phyloP scores from a whole-genome alignment of 2,888 invertebrate genomes.

The Pecten maximus region DNA sequence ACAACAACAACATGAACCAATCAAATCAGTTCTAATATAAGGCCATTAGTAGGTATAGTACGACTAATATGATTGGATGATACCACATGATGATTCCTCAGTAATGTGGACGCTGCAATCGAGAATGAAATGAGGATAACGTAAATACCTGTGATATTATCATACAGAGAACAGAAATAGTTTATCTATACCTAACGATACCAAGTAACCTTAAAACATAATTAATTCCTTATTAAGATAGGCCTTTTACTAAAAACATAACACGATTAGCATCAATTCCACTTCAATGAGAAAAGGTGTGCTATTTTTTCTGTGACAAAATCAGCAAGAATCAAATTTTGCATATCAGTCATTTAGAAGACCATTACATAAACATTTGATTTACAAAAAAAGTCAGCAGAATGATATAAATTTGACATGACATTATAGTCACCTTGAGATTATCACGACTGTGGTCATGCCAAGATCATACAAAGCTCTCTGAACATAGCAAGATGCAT shows the following conservation, averaged over 20 bases:
- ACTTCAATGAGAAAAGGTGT: too few relatives aligned
- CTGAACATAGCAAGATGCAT: neutral
- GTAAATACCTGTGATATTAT: neutral
- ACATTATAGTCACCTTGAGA: neutral
- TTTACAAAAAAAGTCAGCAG: too few relatives aligned
- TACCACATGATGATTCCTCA: constrained; percentile 55
- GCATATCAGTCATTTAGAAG: too few relatives aligned
- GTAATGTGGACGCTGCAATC: constrained; percentile 61
- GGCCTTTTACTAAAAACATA: too few relatives aligned
- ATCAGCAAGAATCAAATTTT: too few relatives aligned
- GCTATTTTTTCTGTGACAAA: too few relatives aligned
- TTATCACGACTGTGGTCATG: neutral
- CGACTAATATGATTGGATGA: neutral
- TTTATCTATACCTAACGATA: too few relatives aligned
- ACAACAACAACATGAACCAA: constrained; percentile 2
- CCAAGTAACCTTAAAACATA: too few relatives aligned
- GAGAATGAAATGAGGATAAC: constrained; percentile 39
- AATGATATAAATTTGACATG: neutral
- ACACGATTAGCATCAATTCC: too few relatives aligned
- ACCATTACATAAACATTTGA: too few relatives aligned
- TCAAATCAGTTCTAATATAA: neutral
- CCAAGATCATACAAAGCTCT: neutral
- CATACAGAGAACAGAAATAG: too few relatives aligned
- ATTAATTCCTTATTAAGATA: too few relatives aligned
- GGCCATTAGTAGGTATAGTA: constrained; percentile 29